Conservation (phyloP, 1,140 invertebrate species). For the Drosophila orosa region DNA sequence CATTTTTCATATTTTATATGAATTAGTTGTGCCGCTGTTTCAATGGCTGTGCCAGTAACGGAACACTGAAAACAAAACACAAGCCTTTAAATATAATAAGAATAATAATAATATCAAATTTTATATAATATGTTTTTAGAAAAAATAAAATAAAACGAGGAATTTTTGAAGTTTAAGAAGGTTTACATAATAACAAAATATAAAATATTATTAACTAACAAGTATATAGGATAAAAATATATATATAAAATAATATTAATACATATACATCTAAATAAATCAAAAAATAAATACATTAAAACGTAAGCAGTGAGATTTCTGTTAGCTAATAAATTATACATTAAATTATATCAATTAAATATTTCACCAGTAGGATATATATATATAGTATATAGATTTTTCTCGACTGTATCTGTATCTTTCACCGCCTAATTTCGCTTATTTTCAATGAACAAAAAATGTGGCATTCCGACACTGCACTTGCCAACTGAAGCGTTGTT, state of each 20-base stretch:
- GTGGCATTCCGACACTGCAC: slow-evolving; percentile 16
- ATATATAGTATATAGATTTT: not conserved
- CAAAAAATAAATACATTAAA: no score
- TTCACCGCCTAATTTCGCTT: slow-evolving; percentile 48
- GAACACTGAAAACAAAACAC: not conserved
- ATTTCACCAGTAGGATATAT: not conserved
- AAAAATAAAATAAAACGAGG: not conserved
- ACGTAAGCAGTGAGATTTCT: no score
- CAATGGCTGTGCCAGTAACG: slow-evolving; percentile 7
- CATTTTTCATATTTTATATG: slow-evolving; percentile 49
- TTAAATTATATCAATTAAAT: not conserved
- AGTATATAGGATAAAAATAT: no score
- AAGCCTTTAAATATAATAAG: not conserved
- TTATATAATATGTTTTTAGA: not conserved
- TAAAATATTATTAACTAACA: no score
- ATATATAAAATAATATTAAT: no score
- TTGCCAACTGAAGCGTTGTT: slow-evolving; percentile 20
- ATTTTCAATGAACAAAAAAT: slow-evolving; percentile 35
- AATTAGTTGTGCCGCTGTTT: slow-evolving; percentile 4
- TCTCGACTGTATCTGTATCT: slow-evolving; percentile 6
- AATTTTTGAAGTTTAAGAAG: no score
- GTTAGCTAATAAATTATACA: not conserved
- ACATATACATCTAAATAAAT: no score
- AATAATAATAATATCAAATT: not conserved
- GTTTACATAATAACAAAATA: no score